phyloP scores from a whole-genome alignment of 2,888 invertebrate species.

The Erynnis tages region DNA sequence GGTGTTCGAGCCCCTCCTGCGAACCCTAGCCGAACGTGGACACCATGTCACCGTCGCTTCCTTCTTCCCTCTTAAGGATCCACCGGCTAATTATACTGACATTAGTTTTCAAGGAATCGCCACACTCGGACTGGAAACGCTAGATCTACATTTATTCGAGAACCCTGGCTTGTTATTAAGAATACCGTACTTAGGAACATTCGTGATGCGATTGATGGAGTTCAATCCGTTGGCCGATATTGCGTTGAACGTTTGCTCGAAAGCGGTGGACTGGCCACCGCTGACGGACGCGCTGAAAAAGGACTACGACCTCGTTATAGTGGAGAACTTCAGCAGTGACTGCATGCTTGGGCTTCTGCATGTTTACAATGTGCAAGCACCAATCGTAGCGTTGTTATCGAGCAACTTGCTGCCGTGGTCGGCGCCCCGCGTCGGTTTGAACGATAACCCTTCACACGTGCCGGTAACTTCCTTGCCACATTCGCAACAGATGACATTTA shows the following conservation, averaged over 20 bases:
- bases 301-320: conserved; percentile 83
- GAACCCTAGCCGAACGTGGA: conserved; percentile 77
- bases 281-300: conserved; percentile 56
- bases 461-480: conserved; percentile 77
- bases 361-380: conserved; percentile 73
- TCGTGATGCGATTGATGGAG: conserved; percentile 48
- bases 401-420: conserved; percentile 82
- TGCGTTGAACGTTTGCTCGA: conserved; percentile 60
- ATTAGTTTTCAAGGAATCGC: conserved; percentile 68
- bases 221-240: conserved; percentile 53
- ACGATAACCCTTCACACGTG: conserved; percentile 75
- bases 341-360: conserved; percentile 83
- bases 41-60: conserved; percentile 83
- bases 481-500: conserved; percentile 71
- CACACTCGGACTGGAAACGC: conserved; percentile 52
- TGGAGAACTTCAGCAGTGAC: conserved; percentile 84
- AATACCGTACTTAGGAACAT: conserved; percentile 47
- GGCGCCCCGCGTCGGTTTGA: conserved; percentile 62
- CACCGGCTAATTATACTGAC: conserved; percentile 68
- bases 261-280: conserved; percentile 59
- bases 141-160: conserved; percentile 56
- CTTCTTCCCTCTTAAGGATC: conserved; percentile 77
- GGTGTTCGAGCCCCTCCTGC: conserved; percentile 80
- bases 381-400: conserved; percentile 80
- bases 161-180: conserved; percentile 42